Evolutionary conservation across 1,140 invertebrate species (phyloP).

Genomic region (Eupeodes corollae): DNA sequence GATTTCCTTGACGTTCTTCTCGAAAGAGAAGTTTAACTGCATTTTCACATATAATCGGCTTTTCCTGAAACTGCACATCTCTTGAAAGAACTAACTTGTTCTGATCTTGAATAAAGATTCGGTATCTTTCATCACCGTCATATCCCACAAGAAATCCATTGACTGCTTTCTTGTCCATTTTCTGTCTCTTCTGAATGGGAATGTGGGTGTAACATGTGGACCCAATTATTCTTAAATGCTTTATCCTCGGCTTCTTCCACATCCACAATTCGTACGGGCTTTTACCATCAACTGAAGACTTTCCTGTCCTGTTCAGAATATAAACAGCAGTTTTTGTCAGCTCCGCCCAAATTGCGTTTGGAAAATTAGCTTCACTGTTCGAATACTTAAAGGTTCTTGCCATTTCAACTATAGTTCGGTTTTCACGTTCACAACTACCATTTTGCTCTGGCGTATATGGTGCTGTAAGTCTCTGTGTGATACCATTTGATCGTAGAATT

Average conservation of each 20-base stretch:
- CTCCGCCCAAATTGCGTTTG: slow-evolving; percentile 22
- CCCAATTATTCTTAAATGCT: slow-evolving; percentile 14
- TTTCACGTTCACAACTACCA: slow-evolving; percentile 25
- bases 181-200: no score
- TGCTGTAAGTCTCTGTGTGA: slow-evolving; percentile 20
- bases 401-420: slow-evolving; percentile 30
- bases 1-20: no score
- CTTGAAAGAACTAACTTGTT: no score
- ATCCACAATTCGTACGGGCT: slow-evolving; percentile 24
- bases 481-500: slow-evolving; percentile 16
- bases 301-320: slow-evolving; percentile 16
- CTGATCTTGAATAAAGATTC: no score
- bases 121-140: no score
- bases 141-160: no score
- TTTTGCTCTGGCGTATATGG: slow-evolving; percentile 34
- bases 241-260: slow-evolving; percentile 9
- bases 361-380: slow-evolving; percentile 9
- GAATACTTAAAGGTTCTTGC: slow-evolving; percentile 30
- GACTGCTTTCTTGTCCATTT: no score
- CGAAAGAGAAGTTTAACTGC: no score
- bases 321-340: slow-evolving; percentile 17
- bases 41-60: no score
- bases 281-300: slow-evolving; percentile 12
- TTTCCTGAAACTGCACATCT: no score
- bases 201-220: no score